Conservation (phyloP, 2,888 invertebrate species). For the Dusona sp. region DNA sequence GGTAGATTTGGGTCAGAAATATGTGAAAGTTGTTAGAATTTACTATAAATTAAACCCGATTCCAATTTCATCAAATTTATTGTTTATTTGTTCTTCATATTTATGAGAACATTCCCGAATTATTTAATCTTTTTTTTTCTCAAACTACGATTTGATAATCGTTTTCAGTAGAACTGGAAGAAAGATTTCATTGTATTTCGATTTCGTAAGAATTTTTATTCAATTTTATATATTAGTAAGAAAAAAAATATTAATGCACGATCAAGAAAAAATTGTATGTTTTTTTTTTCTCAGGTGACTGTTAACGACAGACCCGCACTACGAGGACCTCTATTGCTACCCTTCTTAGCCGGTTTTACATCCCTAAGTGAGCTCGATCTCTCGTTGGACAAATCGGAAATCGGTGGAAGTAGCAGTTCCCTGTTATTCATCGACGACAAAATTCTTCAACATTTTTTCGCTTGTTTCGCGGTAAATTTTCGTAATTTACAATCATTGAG, state of each 20-base stretch:
- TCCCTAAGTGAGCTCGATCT: conserved; percentile 85
- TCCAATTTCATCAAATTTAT: background rate
- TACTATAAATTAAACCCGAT: background rate
- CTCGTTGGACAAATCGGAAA: conserved; percentile 85
- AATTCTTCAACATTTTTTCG: conserved; percentile 85
- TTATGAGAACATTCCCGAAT: no score
- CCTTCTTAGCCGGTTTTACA: conserved; percentile 85
- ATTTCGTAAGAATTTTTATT: no score
- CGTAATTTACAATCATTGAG: conserved; percentile 83
- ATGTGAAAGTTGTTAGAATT: no score
- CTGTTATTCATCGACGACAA: conserved; percentile 85
- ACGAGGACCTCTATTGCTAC: conserved; percentile 85
- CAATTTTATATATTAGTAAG: background rate
- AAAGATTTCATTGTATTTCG: no score
- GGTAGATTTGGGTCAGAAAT: background rate
- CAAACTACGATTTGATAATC: no score
- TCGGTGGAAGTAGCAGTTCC: conserved; percentile 82
- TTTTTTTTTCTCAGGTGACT: conserved; percentile 79
- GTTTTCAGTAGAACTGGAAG: no score
- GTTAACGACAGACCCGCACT: conserved; percentile 85
- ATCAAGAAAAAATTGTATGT: background rate
- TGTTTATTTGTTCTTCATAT: no score
- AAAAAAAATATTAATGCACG: background rate
- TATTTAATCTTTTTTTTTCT: no score
- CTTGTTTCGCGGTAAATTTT: conserved; percentile 84